A percentile compares a stretch with the other conserved stretches of the same genome.
Evolutionary conservation across 2,888 invertebrate genomes (phyloP).

Genomic region (Amphipyra berbera): DNA sequence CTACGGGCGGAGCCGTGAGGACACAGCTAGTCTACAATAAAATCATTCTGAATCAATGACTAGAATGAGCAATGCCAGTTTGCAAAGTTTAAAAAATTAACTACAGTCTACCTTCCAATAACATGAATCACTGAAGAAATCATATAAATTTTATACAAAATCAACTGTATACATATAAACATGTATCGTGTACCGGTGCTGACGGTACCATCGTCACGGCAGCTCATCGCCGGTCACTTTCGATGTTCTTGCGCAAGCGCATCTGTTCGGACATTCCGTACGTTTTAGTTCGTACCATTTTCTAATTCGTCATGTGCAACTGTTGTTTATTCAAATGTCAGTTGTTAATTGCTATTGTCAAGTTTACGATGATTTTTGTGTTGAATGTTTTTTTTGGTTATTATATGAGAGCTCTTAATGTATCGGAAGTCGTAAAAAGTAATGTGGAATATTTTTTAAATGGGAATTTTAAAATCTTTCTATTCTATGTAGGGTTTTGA

Average conservation of each 20-base stretch:
- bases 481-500: no score
- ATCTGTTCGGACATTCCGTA: slow-evolving; percentile 69
- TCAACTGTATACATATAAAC: slow-evolving; percentile 1
- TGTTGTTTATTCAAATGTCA: slow-evolving; percentile 51
- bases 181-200: slow-evolving; percentile 54
- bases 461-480: no score
- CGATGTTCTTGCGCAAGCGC: slow-evolving; percentile 75
- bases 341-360: slow-evolving; percentile 44
- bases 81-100: no score
- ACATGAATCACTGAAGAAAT: neutral
- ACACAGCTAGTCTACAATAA: no score
- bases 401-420: neutral
- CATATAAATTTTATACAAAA: slow-evolving; percentile 9
- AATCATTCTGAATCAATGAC: no score
- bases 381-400: neutral
- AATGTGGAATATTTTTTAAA: no score
- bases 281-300: slow-evolving; percentile 60
- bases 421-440: no score
- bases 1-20: no score
- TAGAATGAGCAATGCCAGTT: no score
- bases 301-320: slow-evolving; percentile 58
- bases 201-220: slow-evolving; percentile 66
- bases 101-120: neutral
- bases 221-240: slow-evolving; percentile 76
- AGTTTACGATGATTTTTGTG: slow-evolving; percentile 30